A percentile compares a stretch with the other conserved stretches of the same genome.
These are phyloP conservation scores for Monomorium pharaonis DNA, from an alignment of 1,140 invertebrate species.

Conservation along the genomic window DNA sequence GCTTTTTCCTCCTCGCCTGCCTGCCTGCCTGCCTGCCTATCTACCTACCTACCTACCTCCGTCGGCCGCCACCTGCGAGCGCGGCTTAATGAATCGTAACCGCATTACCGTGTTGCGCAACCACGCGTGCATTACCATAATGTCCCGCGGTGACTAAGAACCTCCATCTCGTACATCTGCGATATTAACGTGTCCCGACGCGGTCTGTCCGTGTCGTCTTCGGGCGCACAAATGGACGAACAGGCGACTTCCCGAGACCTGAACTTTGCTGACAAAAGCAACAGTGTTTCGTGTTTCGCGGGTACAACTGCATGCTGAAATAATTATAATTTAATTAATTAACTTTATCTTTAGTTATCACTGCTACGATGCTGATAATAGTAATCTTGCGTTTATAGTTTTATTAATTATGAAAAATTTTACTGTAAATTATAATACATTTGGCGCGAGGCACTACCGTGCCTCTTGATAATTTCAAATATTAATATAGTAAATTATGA, in stretches of 20 bases:
- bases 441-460: too few species aligned
- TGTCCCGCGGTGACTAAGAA: slow-evolving; percentile 61
- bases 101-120: slow-evolving; percentile 61
- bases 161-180: slow-evolving; percentile 46
- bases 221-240: slow-evolving; percentile 19
- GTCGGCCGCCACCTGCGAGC: slow-evolving; percentile 34
- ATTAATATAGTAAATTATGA: too few species aligned
- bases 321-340: too few species aligned
- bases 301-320: too few species aligned
- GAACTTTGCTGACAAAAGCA: too few species aligned
- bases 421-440: too few species aligned
- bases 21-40: neutral
- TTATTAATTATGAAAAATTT: too few species aligned
- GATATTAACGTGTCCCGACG: slow-evolving; percentile 51
- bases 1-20: slow-evolving; percentile 29
- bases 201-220: slow-evolving; percentile 14
- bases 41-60: neutral
- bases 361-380: too few species aligned
- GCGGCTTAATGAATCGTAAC: slow-evolving; percentile 68
- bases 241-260: neutral
- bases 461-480: too few species aligned
- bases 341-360: too few species aligned
- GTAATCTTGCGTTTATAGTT: too few species aligned
- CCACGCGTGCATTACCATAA: slow-evolving; percentile 53
- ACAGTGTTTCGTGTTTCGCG: too few species aligned